A percentile compares a stretch with the other conserved stretches of the same genome.
Conservation (phyloP, 2,797 vertebrate species). For the Characodon lateralis region DNA sequence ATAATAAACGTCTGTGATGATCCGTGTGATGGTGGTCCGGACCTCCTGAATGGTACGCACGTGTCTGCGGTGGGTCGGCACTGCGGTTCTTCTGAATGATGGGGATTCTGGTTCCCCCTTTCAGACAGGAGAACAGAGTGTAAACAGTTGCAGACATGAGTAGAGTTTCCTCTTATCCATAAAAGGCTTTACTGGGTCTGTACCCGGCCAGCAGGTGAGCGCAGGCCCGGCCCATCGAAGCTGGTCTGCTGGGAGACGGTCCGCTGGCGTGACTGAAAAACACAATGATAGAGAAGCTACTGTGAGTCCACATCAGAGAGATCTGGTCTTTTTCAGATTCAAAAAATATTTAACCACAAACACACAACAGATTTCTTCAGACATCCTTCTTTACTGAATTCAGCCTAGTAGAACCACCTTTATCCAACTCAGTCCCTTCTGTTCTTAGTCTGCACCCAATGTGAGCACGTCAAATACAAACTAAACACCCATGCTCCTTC, state of each 20-base stretch:
- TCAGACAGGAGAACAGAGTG: neutral
- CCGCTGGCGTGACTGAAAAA: slow-evolving; percentile 62
- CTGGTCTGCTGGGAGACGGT: slow-evolving; percentile 77
- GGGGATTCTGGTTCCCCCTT: slow-evolving; percentile 75
- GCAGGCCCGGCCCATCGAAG: slow-evolving; percentile 67
- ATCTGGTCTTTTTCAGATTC: neutral
- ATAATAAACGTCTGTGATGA: slow-evolving; percentile 95
- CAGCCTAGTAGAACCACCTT: neutral
- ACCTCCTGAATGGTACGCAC: slow-evolving; percentile 92
- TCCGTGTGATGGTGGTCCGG: slow-evolving; percentile 89
- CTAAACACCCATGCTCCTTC: neutral
- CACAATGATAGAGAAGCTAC: slow-evolving; percentile 16
- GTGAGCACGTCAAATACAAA: neutral
- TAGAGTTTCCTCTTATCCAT: neutral
- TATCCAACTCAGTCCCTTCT: neutral
- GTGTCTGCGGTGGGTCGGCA: slow-evolving; percentile 83
- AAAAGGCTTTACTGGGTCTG: neutral
- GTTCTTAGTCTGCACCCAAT: neutral
- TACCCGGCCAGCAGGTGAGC: slow-evolving; percentile 71
- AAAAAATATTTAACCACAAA: neutral
- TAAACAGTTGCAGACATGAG: neutral
- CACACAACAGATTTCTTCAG: neutral
- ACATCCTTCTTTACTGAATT: neutral
- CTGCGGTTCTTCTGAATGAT: slow-evolving; percentile 57
- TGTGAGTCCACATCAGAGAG: neutral